Percentiles rank a stretch among this genome's conserved stretches.
Evolutionary conservation across 2,797 vertebrate genomes (phyloP).

Genomic region (Galaxias olidus): DNA sequence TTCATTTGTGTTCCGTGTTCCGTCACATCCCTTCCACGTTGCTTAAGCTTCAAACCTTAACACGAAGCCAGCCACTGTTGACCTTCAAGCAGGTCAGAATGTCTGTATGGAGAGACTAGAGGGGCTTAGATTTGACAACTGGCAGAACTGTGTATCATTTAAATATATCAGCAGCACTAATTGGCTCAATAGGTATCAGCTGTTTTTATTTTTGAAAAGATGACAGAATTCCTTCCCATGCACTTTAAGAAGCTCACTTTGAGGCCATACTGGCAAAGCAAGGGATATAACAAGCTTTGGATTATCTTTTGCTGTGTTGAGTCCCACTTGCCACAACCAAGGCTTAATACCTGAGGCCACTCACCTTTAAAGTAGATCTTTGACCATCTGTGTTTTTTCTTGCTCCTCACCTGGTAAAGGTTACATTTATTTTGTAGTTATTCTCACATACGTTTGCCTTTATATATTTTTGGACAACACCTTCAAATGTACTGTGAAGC

Average conservation of each 20-base stretch:
- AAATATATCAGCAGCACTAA: constrained; percentile 4
- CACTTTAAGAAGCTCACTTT: neutral
- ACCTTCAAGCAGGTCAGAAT: constrained; percentile 18
- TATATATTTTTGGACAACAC: too few species aligned
- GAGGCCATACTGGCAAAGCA: neutral
- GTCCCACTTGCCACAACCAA: constrained; percentile 28
- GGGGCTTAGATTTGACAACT: neutral
- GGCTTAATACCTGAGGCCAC: constrained; percentile 53
- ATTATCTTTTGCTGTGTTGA: constrained; percentile 38
- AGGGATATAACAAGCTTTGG: constrained; percentile 45
- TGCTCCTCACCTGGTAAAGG: constrained; percentile 10
- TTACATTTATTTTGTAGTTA: constrained; percentile 1
- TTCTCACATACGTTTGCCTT: constrained; percentile 1
- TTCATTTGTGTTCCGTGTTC: constrained; percentile 45
- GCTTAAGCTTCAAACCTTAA: constrained; percentile 14
- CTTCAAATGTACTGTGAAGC: too few species aligned
- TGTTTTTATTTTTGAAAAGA: neutral
- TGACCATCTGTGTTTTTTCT: constrained; percentile 56
- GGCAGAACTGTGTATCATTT: neutral
- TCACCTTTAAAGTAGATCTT: constrained; percentile 64
- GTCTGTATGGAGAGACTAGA: neutral
- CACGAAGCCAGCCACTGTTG: constrained; percentile 19
- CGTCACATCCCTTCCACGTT: constrained; percentile 51
- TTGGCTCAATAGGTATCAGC: neutral
- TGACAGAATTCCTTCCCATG: neutral